These are phyloP conservation scores for Choloepus didactylus DNA, from an alignment of 2,797 vertebrate genomes.

Conservation along the genomic window DNA sequence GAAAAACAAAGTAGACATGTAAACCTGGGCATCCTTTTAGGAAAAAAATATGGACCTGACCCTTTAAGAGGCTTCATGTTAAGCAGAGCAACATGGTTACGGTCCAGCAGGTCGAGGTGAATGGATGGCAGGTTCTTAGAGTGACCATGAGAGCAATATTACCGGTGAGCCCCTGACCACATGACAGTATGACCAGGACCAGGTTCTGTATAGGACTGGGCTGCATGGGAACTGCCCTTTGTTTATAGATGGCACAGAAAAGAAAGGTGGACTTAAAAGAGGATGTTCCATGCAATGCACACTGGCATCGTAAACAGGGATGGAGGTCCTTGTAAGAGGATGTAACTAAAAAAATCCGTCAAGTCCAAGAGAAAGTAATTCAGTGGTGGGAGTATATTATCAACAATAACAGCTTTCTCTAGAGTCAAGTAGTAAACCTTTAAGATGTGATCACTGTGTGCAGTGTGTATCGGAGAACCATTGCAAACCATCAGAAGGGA, in stretches of 20 bases:
- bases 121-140: too few relatives aligned
- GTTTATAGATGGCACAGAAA: background rate
- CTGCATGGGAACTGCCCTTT: background rate
- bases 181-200: rapidly evolving
- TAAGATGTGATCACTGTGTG: too few relatives aligned
- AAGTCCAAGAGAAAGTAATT: background rate
- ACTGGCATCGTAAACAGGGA: too few relatives aligned
- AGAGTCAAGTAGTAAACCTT: rapidly evolving
- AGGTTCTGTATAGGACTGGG: rapidly evolving
- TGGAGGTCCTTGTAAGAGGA: too few relatives aligned
- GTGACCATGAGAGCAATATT: background rate
- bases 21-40: background rate
- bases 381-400: background rate
- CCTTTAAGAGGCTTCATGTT: rapidly evolving
- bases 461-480: background rate
- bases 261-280: background rate
- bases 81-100: background rate
- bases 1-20: background rate
- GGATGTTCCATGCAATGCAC: rapidly evolving
- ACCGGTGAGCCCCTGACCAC: rapidly evolving
- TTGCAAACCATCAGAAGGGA: background rate
- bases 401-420: background rate
- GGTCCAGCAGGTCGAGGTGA: background rate
- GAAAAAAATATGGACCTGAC: background rate
- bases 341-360: background rate